phyloP scores from a whole-genome alignment of 2,113 vertebrate genomes.

The Lagopus leucura region DNA sequence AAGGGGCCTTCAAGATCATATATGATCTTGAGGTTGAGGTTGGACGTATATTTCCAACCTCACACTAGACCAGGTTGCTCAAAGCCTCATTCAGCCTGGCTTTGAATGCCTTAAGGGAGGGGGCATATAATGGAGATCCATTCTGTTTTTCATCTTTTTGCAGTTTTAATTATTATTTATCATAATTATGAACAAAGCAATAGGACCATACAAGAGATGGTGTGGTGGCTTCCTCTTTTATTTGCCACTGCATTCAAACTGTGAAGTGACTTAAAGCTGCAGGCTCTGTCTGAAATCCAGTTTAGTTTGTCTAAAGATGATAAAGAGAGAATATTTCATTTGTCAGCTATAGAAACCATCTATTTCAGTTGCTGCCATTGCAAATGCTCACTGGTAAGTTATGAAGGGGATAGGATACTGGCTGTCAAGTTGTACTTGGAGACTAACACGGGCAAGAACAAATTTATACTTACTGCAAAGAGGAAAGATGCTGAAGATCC shows the following conservation, averaged over 20 bases:
- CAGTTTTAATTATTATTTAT: neutral
- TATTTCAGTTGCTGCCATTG: neutral
- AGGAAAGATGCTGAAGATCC: neutral
- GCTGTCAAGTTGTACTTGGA: neutral
- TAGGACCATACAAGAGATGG: neutral
- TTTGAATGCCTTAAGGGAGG: no score
- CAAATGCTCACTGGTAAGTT: neutral
- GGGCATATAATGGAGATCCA: neutral
- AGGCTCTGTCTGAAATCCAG: neutral
- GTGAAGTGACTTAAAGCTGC: neutral
- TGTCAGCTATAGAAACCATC: neutral
- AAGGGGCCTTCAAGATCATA: no score
- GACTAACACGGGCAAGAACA: neutral
- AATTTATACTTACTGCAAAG: neutral
- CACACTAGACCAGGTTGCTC: no score
- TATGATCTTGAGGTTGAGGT: no score
- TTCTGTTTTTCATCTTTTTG: neutral
- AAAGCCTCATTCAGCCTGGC: no score
- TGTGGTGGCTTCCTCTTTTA: neutral
- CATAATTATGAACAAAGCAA: neutral
- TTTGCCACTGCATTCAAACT: neutral
- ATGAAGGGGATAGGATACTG: fast-evolving
- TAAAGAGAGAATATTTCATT: neutral
- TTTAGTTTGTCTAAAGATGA: neutral
- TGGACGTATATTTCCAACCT: no score